phyloP scores from a whole-genome alignment of 2,888 invertebrate species.

The Microdon myrmicae region DNA sequence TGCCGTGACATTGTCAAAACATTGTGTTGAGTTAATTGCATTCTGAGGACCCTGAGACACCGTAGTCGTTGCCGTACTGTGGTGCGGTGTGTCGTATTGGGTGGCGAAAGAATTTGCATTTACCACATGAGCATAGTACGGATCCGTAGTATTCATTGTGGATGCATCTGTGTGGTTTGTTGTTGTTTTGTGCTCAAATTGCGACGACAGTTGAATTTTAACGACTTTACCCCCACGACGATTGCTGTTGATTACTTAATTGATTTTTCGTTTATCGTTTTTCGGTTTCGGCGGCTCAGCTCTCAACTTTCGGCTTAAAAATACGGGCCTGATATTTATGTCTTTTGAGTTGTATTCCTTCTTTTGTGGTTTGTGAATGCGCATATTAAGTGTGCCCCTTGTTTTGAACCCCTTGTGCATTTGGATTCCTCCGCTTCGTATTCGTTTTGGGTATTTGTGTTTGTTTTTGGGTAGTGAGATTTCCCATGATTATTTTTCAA shows the following conservation, averaged over 20 bases:
- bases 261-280: conserved; percentile 10
- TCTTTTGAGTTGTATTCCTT: too few species aligned
- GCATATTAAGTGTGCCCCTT: conserved; percentile 16
- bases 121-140: conserved; percentile 9
- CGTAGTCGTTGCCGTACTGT: conserved; percentile 33
- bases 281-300: conserved; percentile 3
- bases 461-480: not conserved
- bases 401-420: conserved; percentile 11
- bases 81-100: conserved; percentile 18
- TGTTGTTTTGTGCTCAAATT: conserved; percentile 10
- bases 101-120: conserved; percentile 33
- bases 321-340: conserved; percentile 23
- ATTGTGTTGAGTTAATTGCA: conserved; percentile 43
- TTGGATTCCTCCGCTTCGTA: not conserved
- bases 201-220: conserved; percentile 42
- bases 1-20: conserved; percentile 43
- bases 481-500: conserved; percentile 16
- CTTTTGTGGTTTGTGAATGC: conserved; percentile 1
- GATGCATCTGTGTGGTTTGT: not conserved
- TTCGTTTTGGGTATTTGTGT: conserved; percentile 1
- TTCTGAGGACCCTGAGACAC: conserved; percentile 14
- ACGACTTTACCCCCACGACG: conserved; percentile 31
- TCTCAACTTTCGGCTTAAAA: too few species aligned
- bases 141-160: not conserved
- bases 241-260: conserved; percentile 36